Percentiles rank a stretch among this genome's conserved stretches.
Evolutionary conservation across 2,797 vertebrate genomes (phyloP).

Genomic region (Schizothorax lantsangensis): DNA sequence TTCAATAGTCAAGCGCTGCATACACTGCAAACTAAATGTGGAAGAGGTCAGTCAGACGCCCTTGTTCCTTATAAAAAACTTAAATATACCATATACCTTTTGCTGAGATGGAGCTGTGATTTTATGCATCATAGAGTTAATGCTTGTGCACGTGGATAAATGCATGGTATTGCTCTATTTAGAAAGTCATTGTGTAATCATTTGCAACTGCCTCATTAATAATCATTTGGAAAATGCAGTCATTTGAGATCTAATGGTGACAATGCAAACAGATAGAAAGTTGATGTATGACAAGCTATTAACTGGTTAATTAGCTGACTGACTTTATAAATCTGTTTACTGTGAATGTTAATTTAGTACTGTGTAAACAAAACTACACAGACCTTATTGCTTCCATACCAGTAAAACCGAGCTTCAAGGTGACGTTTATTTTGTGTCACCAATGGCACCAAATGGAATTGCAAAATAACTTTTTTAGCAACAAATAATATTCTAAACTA

Average conservation of each 20-base stretch:
- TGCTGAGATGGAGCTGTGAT: not conserved
- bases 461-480: not conserved
- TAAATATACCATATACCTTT: not conserved
- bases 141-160: not conserved
- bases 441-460: not conserved
- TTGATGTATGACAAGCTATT: not conserved
- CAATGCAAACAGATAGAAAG: not conserved
- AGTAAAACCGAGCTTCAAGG: not conserved
- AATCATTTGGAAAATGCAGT: not conserved
- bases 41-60: not conserved
- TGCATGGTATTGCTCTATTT: not conserved
- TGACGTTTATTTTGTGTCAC: not conserved
- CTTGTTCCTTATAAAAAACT: not conserved
- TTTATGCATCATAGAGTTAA: not conserved
- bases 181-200: not conserved
- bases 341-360: not conserved
- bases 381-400: not conserved
- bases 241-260: not conserved
- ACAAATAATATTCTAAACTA: not conserved
- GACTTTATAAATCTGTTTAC: not conserved
- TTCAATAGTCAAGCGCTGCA: no score
- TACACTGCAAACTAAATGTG: not conserved
- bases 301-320: not conserved
- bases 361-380: not conserved
- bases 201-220: not conserved